Conservation (phyloP, 2,888 invertebrate species). For the Rotaria macrura region DNA sequence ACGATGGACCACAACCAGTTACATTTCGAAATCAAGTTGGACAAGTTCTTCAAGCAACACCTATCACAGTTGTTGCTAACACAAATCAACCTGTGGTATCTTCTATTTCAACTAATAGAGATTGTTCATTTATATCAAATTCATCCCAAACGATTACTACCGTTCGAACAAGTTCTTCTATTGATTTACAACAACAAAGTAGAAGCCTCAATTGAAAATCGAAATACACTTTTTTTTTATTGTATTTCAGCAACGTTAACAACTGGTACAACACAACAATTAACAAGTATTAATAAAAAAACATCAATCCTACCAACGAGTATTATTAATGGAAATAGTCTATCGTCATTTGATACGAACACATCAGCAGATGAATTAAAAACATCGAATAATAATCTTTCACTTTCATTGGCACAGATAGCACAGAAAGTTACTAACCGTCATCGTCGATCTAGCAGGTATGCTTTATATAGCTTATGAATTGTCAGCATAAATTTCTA, state of each 20-base stretch:
- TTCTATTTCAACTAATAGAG: neutral
- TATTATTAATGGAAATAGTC: neutral
- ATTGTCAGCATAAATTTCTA: neutral
- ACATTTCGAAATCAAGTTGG: neutral
- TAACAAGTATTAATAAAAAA: neutral
- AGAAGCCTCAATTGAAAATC: neutral
- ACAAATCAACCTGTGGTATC: neutral
- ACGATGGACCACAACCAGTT: neutral
- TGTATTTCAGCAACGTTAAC: neutral
- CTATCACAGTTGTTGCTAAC: neutral
- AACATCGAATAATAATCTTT: neutral
- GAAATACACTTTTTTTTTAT: neutral
- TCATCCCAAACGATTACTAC: constrained; percentile 6
- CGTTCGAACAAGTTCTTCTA: neutral
- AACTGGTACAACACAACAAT: neutral
- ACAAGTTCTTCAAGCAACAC: constrained; percentile 9
- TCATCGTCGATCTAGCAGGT: neutral
- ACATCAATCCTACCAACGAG: neutral
- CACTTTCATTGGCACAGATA: neutral
- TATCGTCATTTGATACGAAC: neutral
- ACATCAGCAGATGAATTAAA: neutral
- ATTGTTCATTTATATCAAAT: neutral
- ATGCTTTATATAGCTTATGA: neutral
- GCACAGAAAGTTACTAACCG: neutral
- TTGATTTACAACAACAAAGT: constrained; percentile 18